Base-by-base conservation (phyloP, 1,140 invertebrate species). In the Carposina sasakii region DNA sequence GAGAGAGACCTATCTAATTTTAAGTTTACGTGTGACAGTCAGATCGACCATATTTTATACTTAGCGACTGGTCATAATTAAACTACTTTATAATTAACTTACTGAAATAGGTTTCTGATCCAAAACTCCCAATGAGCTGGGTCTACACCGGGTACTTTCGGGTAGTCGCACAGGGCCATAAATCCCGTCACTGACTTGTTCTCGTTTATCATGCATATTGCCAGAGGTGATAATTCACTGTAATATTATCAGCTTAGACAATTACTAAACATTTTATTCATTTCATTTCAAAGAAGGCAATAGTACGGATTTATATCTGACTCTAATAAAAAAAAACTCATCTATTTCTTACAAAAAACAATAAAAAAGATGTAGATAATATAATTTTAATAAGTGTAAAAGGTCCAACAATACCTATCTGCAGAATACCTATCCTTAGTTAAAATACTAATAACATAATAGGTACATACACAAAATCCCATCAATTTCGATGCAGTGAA, bases 81-180 rank as follows among this genome's bases (percentile, higher is more conserved):
- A 12, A 26, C 24, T 5, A 26, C 24, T 26, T 26, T 12, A 6
- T 8, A 39, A 5, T 8, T 48, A 31, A 37, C 64, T 71, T 52
- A 88, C 86, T 76, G 73, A 57, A 87, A 89, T 56, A 86, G 59
- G 42, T 76, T 85, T 22, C 67, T 48, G 1, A 88, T 63, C 88
- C 88, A 89, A 2, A 61, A 21, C n/a, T 77, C 70, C 88, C 88
- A 89, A 26, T 78, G 81, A 2, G 69, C 64, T 0, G 82, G 57
- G n/a, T 85, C 65, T 1, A 89, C 50, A 1, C 74, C 63, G 0
- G 76, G 69, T 10, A 89, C 61, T 42, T 87, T 86, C 1, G 88
- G 88, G 55, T 85, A 76, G 61, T 87, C 86, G 42, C 72, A 58
- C 0, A 89, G 54, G 3, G 76, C 86, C 39, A 88, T 70, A 17